These are phyloP conservation scores for Eilema sororculum DNA, from an alignment of 2,888 invertebrate genomes.

Conservation along the genomic window DNA sequence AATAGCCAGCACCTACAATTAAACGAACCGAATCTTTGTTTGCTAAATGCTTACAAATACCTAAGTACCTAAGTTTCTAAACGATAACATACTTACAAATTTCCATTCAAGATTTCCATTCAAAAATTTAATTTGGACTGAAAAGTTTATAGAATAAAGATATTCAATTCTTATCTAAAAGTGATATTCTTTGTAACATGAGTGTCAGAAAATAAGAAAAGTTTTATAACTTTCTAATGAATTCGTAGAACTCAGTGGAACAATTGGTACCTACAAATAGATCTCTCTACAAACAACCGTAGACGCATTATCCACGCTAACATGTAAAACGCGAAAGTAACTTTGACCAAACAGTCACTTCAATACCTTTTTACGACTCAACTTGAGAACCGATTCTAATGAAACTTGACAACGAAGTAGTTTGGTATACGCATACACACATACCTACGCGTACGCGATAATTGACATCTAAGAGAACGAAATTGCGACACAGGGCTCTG, in stretches of 20 bases:
- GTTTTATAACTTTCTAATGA: conserved; percentile 1
- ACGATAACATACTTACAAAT: too few relatives aligned
- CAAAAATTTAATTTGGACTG: not conserved
- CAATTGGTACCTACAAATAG: conserved; percentile 2
- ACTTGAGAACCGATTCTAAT: conserved; percentile 4
- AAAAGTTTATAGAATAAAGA: not conserved
- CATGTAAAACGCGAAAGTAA: conserved; percentile 4
- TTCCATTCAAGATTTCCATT: not conserved
- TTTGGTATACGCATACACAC: not conserved
- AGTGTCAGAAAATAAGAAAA: not conserved
- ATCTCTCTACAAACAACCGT: conserved; percentile 3
- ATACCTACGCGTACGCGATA: not conserved
- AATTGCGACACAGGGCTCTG: not conserved
- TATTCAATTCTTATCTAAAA: not conserved
- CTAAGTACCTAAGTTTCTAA: not conserved
- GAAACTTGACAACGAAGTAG: not conserved
- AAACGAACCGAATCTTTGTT: not conserved
- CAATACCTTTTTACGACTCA: not conserved
- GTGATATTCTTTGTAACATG: not conserved
- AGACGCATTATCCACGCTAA: conserved; percentile 1
- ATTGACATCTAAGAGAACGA: not conserved
- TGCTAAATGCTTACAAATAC: not conserved
- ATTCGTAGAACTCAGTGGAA: not conserved
- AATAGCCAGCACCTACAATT: too few relatives aligned
- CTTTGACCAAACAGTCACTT: not conserved